These are phyloP conservation scores for Siniperca knerii DNA, from an alignment of 2,113 vertebrate genomes.

Conservation along the genomic window DNA sequence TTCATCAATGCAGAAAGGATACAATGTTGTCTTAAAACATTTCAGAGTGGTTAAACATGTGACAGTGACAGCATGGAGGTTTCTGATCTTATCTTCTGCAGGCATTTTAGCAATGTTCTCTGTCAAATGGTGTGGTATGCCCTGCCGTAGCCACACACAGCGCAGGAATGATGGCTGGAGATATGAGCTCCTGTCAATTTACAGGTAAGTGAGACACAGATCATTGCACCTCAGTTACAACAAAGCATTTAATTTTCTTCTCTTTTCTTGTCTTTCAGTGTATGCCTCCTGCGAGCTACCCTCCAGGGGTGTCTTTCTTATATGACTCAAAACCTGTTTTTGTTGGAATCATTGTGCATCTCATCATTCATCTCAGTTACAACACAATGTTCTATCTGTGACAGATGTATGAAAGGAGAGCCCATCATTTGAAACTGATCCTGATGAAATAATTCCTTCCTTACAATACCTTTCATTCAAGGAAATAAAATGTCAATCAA, in stretches of 20 bases:
- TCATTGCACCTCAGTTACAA: constrained; percentile 33
- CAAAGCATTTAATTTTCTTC: not conserved
- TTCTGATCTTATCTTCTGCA: constrained; percentile 70
- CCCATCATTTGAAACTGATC: not conserved
- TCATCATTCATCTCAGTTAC: not conserved
- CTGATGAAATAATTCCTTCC: not conserved
- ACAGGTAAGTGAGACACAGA: constrained; percentile 22
- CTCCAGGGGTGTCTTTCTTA: too few relatives aligned
- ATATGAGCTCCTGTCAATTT: constrained; percentile 65
- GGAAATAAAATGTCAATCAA: not conserved
- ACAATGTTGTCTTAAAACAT: not conserved
- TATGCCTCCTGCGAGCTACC: too few relatives aligned
- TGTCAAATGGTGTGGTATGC: constrained; percentile 63
- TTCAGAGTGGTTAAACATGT: constrained; percentile 56
- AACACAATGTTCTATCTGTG: not conserved
- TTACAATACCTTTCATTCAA: not conserved
- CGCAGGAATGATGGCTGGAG: constrained; percentile 34
- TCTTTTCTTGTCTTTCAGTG: not conserved
- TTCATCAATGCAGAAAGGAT: not conserved
- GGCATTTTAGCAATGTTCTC: constrained; percentile 58
- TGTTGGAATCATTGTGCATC: not conserved
- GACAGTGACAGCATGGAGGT: constrained; percentile 43
- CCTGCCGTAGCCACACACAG: not conserved
- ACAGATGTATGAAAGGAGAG: not conserved
- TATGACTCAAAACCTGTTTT: too few relatives aligned